These are phyloP conservation scores for Mobula birostris DNA, from an alignment of 2,113 vertebrate genomes.

Conservation along the genomic window DNA sequence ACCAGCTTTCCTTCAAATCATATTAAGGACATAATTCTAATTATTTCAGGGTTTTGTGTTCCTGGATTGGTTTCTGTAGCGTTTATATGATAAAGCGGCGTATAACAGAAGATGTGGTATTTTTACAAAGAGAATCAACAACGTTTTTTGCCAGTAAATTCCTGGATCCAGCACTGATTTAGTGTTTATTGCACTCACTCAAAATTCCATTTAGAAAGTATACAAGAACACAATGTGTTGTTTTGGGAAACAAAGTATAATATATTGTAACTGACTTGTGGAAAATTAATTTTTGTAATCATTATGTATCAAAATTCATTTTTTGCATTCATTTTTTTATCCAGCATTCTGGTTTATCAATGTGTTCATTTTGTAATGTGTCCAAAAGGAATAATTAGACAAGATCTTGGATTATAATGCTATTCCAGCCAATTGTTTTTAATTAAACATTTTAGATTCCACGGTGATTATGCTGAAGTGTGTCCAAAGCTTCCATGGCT, in stretches of 20 bases:
- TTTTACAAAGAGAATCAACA: constrained; percentile 25
- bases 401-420: neutral
- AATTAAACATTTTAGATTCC: constrained; percentile 18
- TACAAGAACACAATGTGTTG: neutral
- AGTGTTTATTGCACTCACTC: constrained; percentile 15
- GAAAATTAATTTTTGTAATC: constrained; percentile 28
- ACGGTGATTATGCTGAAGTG: constrained; percentile 18
- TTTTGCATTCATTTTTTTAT: constrained; percentile 21
- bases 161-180: constrained; percentile 33
- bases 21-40: neutral
- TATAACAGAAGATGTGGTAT: constrained; percentile 22
- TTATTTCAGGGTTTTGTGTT: neutral
- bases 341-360: constrained; percentile 25
- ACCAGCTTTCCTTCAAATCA: constrained; percentile 21
- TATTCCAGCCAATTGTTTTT: neutral
- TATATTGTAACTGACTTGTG: constrained; percentile 11
- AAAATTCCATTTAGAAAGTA: constrained; percentile 2
- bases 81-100: neutral
- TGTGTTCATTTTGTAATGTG: neutral
- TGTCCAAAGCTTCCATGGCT: constrained; percentile 6
- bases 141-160: neutral
- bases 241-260: constrained; percentile 5
- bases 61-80: neutral
- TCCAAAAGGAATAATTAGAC: neutral
- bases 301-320: neutral